Evolutionary conservation across 1,140 invertebrate species (phyloP).

Genomic region (Drosophila subpulchrella): DNA sequence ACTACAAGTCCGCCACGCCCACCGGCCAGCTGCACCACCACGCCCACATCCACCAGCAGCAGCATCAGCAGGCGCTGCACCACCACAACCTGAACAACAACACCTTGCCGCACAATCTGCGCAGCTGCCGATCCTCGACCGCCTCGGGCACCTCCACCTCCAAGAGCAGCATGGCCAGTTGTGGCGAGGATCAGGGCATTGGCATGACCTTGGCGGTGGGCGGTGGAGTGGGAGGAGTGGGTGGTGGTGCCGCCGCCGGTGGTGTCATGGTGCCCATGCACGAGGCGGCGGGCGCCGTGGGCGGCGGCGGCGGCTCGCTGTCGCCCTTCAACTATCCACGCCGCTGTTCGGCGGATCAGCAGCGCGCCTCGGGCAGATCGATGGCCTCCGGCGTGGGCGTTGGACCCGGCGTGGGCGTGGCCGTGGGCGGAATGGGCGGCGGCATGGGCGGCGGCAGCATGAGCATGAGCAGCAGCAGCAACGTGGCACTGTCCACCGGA

Average conservation of each 20-base stretch:
- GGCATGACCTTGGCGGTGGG: conserved; percentile 50
- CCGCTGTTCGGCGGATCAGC: conserved; percentile 71
- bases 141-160: conserved; percentile 78
- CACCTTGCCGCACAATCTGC: conserved; percentile 73
- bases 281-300: neutral
- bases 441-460: conserved; percentile 4
- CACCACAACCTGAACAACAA: conserved; percentile 51
- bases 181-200: conserved; percentile 78
- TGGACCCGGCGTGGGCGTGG: conserved; percentile 9
- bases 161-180: conserved; percentile 81
- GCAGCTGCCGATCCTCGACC: conserved; percentile 76
- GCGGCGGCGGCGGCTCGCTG: conserved; percentile 27
- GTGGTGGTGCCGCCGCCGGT: conserved; percentile 1
- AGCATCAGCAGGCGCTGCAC: conserved; percentile 28
- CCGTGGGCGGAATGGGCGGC: conserved; percentile 1
- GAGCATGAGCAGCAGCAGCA: conserved; percentile 30
- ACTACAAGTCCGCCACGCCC: conserved; percentile 79
- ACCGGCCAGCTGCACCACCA: conserved; percentile 46
- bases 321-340: conserved; percentile 74
- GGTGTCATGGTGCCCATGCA: conserved; percentile 11
- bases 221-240: neutral
- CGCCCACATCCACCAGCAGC: conserved; percentile 29
- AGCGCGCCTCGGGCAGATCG: conserved; percentile 66
- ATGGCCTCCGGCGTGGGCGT: conserved; percentile 33
- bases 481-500: conserved; percentile 59